A percentile compares a stretch with the other conserved stretches of the same genome.
phyloP scores from a whole-genome alignment of 1,140 invertebrate species.

The Radopholus similis region DNA sequence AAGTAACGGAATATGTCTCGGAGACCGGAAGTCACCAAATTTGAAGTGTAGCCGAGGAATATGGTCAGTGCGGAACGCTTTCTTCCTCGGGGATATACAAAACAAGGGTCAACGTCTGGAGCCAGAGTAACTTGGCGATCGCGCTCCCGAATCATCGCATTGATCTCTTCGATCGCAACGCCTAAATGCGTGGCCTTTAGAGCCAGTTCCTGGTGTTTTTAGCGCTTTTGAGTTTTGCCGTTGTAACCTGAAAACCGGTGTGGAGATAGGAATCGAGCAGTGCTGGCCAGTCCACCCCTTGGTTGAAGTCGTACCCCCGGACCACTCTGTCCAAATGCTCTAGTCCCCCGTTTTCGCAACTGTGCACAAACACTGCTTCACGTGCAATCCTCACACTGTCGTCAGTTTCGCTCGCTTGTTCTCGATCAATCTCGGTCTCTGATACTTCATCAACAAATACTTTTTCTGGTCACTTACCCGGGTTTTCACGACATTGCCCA shows the following conservation, averaged over 20 bases:
- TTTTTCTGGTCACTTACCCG: too few relatives aligned
- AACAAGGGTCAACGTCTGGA: slow-evolving; percentile 34
- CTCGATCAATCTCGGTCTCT: too few relatives aligned
- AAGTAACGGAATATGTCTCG: slow-evolving; percentile 74
- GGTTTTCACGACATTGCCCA: too few relatives aligned
- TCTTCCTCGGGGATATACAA: slow-evolving; percentile 64
- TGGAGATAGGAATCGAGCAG: slow-evolving; percentile 75
- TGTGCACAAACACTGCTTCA: not conserved
- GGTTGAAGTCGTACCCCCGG: slow-evolving; percentile 84
- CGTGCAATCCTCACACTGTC: not conserved
- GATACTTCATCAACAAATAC: too few relatives aligned
- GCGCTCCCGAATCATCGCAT: slow-evolving; percentile 51
- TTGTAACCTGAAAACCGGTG: slow-evolving; percentile 93
- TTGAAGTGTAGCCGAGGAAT: slow-evolving; percentile 95
- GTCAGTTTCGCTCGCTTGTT: not conserved
- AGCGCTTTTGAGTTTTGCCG: slow-evolving; percentile 65
- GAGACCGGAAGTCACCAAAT: slow-evolving; percentile 89
- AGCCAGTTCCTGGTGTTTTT: too few relatives aligned
- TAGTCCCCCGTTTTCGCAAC: not conserved
- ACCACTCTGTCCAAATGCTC: slow-evolving; percentile 32
- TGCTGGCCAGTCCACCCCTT: slow-evolving; percentile 79
- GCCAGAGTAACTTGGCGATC: slow-evolving; percentile 29
- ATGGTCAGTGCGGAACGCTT: slow-evolving; percentile 82
- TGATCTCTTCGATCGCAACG: slow-evolving; percentile 70
- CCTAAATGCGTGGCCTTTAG: slow-evolving; percentile 71